Base-by-base conservation (phyloP, 2,888 invertebrate species). In the Drosophila setosimentum region DNA sequence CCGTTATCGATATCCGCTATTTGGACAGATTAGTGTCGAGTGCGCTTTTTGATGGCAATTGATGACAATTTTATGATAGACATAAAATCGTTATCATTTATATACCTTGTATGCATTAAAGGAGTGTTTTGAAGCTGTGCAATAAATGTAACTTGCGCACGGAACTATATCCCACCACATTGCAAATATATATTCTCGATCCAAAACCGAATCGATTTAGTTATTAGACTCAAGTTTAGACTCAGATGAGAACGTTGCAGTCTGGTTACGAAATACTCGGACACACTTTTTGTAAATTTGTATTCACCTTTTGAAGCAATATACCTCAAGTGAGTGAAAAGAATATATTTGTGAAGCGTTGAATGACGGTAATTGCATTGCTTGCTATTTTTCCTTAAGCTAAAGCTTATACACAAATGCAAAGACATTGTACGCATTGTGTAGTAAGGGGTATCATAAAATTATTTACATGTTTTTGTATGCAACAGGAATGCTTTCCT, bases 21-120 rank as follows among this genome's bases (percentile, higher is more conserved):
- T 74, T 66, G 75, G 42, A 68, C 60, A 78, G 84, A 87, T 84
- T 84, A 84, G 87, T 74, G 71, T 82, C 75, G 79, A 81, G 60
- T 77, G 63, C 58, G 77, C 68, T 66, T 63, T 66, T 66, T 66
- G 62, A 68, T 77, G 58, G 49, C 62, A 68, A 59, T 70, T 53
- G 61, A 62, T 62, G 64, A 42, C 72, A 65, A 68, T 76, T 76
- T 72, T 76, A 72, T 76, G 67, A 62, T 54, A 35, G 49, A 48
- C 24, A 55, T 67, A 13, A 68, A 54, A 13, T 55, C 16, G 11
- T 33, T 40, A 32, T 29, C 45, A 35, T 51, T 48, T 7, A 33
- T 40, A 16, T 50, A n/a, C 40, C 48, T 35, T 32, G n/a, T 53
- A 24, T 18, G 6, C 37, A 24, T 30, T 6, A 2, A 35, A 53